A percentile compares a stretch with the other conserved stretches of the same genome.
phyloP scores from a whole-genome alignment of 1,140 invertebrate genomes.

The Hormaphis cornu region DNA sequence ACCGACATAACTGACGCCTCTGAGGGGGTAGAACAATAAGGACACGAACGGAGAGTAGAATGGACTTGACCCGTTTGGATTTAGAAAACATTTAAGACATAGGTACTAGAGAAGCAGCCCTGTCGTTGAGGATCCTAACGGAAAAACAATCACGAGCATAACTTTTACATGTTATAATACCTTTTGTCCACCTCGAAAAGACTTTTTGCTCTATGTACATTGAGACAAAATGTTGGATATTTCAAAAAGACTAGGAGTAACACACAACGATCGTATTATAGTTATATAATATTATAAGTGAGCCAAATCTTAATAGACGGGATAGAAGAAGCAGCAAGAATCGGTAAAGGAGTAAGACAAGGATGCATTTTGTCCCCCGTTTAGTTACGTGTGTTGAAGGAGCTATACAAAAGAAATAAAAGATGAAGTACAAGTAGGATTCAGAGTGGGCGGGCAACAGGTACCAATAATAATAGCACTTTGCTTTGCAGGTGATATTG shows the following conservation, averaged over 20 bases:
- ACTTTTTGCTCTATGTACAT: constrained; percentile 15
- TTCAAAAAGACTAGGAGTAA: neutral
- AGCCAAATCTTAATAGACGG: neutral
- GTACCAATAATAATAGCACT: constrained; percentile 2
- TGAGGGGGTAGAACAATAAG: too few species aligned
- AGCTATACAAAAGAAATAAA: constrained; percentile 2
- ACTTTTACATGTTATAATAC: neutral
- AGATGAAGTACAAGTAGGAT: neutral
- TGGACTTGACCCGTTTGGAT: constrained; percentile 9
- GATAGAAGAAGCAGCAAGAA: constrained; percentile 5
- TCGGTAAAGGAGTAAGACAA: constrained; percentile 18
- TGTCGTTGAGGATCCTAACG: neutral
- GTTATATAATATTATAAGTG: constrained; percentile 1
- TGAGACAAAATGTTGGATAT: constrained; percentile 12
- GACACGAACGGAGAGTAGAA: too few species aligned
- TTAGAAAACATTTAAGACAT: constrained; percentile 4
- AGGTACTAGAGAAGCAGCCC: constrained; percentile 8
- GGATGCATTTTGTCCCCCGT: neutral
- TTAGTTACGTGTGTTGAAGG: constrained; percentile 14
- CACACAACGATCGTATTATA: neutral
- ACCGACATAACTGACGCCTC: too few species aligned
- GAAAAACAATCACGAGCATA: neutral
- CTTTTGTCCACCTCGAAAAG: constrained; percentile 2
- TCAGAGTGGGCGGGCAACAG: constrained; percentile 10
- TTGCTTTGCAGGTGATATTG: constrained; percentile 31